Conservation (phyloP, 2,797 vertebrate species). For the Girardinus metallicus region DNA sequence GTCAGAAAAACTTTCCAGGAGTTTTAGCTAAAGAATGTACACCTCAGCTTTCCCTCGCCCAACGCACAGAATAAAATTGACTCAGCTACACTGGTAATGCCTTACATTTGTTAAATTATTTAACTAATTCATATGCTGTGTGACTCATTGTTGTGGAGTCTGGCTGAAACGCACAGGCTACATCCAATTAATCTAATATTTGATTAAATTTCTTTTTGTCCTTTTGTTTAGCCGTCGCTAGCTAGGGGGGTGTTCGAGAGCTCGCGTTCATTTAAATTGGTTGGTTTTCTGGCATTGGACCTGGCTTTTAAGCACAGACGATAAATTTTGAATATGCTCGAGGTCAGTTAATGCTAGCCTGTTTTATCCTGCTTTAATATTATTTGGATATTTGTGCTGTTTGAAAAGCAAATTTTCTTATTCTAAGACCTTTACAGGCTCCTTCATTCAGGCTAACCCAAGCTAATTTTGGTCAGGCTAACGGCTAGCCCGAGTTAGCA, state of each 20-base stretch:
- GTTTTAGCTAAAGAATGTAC: not conserved
- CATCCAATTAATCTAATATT: not conserved
- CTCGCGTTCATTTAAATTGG: not conserved
- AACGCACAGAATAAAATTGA: not conserved
- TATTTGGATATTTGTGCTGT: not conserved
- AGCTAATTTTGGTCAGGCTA: no score
- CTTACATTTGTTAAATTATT: not conserved
- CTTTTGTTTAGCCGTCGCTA: not conserved
- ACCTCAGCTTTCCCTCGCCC: not conserved
- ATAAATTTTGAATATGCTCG: not conserved
- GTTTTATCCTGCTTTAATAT: not conserved
- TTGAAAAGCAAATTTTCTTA: not conserved
- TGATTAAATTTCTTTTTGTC: not conserved
- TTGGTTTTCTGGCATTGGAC: not conserved
- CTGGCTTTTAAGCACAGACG: not conserved
- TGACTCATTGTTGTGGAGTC: not conserved
- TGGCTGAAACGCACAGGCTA: not conserved
- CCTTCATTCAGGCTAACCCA: no score
- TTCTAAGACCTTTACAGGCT: not conserved
- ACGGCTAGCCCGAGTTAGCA: no score
- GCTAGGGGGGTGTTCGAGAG: not conserved
- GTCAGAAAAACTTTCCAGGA: conserved; percentile 3
- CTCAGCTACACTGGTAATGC: not conserved
- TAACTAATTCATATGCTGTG: not conserved
- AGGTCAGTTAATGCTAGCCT: not conserved